These are phyloP conservation scores for Cephonodes hylas DNA, from an alignment of 2,888 invertebrate genomes.

Conservation along the genomic window DNA sequence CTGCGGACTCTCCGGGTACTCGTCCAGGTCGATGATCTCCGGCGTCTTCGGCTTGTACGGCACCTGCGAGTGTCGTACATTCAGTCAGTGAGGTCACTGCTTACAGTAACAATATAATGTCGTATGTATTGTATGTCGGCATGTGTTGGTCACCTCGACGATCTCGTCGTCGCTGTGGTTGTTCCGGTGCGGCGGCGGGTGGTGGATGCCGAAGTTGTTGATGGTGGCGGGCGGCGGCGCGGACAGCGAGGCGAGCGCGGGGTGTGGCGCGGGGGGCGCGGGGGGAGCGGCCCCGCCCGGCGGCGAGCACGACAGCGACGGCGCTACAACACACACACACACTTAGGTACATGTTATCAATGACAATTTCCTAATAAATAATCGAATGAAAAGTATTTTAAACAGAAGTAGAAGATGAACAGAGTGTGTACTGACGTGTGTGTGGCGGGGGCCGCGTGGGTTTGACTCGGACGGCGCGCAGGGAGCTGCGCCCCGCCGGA, in stretches of 20 bases:
- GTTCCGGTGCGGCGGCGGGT: conserved; percentile 40
- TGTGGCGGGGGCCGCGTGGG: conserved; percentile 50
- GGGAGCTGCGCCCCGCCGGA: conserved; percentile 55
- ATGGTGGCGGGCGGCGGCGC: conserved; percentile 26
- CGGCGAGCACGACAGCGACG: conserved; percentile 25
- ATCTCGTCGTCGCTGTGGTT: conserved; percentile 61
- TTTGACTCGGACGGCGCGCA: conserved; percentile 85
- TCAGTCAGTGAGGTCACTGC: too few relatives aligned
- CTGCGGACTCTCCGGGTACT: conserved; percentile 74
- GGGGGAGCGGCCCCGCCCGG: conserved; percentile 31
- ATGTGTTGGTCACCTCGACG: conserved; percentile 49
- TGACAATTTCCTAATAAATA: too few relatives aligned
- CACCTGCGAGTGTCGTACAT: too few relatives aligned
- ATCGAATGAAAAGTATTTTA: too few relatives aligned
- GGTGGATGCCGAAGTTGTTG: conserved; percentile 69
- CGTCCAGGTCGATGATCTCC: conserved; percentile 84
- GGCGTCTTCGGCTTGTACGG: conserved; percentile 83
- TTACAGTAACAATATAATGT: too few relatives aligned
- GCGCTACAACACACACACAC: conserved; percentile 30
- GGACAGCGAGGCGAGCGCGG: conserved; percentile 21
- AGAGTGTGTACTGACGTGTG: conserved; percentile 48
- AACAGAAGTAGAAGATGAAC: too few relatives aligned
- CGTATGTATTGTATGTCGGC: neutral
- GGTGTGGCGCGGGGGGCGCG: conserved; percentile 21
- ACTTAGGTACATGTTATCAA: neutral